Conservation (phyloP, 2,888 invertebrate genomes). For the Dryobotodes eremita region DNA sequence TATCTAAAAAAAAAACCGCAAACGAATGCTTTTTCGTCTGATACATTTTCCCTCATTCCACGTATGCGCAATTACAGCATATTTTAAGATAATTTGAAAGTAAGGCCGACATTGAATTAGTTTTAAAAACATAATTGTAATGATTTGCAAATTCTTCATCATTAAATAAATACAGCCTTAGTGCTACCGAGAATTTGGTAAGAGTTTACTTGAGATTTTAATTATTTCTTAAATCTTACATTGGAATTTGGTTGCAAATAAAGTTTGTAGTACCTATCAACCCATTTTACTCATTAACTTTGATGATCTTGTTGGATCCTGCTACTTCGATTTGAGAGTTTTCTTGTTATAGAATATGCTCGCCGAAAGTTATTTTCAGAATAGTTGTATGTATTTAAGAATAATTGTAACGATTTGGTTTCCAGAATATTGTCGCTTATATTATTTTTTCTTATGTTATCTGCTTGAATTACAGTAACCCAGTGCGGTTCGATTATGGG, state of each 20-base stretch:
- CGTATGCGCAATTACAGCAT: slow-evolving; percentile 11
- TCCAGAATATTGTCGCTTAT: too few species aligned
- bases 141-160: slow-evolving; percentile 54
- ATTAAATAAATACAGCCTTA: slow-evolving; percentile 41
- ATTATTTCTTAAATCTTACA: slow-evolving; percentile 8
- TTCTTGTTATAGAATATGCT: neutral
- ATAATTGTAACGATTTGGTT: too few species aligned
- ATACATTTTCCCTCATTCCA: slow-evolving; percentile 21
- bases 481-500: too few species aligned
- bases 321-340: neutral
- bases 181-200: slow-evolving; percentile 36
- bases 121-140: slow-evolving; percentile 42
- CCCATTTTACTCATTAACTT: neutral
- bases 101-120: slow-evolving; percentile 56
- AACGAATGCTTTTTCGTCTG: neutral
- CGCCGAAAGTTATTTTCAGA: too few species aligned
- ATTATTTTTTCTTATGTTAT: too few species aligned
- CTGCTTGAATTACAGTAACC: too few species aligned
- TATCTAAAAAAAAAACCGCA: too few species aligned
- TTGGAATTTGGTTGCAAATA: neutral
- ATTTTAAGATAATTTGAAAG: slow-evolving; percentile 54
- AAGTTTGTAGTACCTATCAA: neutral
- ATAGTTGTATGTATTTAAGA: too few species aligned
- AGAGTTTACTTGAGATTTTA: slow-evolving; percentile 22
- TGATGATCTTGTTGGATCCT: neutral